These are phyloP conservation scores for Garra rufa DNA, from an alignment of 2,113 vertebrate species.

Conservation along the genomic window DNA sequence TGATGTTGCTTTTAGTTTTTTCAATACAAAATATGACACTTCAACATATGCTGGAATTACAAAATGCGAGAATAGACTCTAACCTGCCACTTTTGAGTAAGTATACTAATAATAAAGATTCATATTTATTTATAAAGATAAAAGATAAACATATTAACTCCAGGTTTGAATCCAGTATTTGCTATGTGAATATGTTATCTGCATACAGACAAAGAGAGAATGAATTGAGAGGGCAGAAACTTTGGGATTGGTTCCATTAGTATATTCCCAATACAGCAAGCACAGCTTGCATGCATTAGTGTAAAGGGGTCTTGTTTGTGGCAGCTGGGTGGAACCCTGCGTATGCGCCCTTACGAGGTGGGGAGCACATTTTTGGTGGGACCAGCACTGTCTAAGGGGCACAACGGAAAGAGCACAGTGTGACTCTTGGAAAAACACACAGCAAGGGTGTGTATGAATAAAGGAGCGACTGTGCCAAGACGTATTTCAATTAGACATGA, in stretches of 20 bases:
- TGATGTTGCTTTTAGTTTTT: background rate
- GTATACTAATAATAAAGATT: background rate
- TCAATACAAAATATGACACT: background rate
- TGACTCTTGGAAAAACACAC: slow-evolving; percentile 20
- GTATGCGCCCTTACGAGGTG: background rate
- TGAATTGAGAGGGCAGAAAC: background rate
- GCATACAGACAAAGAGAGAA: background rate
- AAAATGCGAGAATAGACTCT: background rate
- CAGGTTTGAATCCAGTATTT: slow-evolving; percentile 17
- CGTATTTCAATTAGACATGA: background rate
- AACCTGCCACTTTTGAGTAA: background rate
- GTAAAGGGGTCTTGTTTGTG: slow-evolving; percentile 37
- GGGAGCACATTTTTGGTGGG: slow-evolving; percentile 37
- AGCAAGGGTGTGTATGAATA: slow-evolving; percentile 14
- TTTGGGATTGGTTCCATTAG: slow-evolving; percentile 7
- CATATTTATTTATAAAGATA: background rate
- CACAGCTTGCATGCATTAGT: slow-evolving; percentile 32
- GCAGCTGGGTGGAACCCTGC: slow-evolving; percentile 31
- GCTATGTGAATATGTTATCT: background rate
- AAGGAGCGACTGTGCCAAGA: slow-evolving; percentile 1
- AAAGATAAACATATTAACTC: background rate
- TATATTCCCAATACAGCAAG: slow-evolving; percentile 27
- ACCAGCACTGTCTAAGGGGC: slow-evolving; percentile 13
- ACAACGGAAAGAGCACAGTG: slow-evolving; percentile 24
- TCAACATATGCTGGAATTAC: background rate